Percentiles rank a stretch among this genome's conserved stretches.
Conservation (phyloP, 2,888 invertebrate species). For the Cephus pygmeus region DNA sequence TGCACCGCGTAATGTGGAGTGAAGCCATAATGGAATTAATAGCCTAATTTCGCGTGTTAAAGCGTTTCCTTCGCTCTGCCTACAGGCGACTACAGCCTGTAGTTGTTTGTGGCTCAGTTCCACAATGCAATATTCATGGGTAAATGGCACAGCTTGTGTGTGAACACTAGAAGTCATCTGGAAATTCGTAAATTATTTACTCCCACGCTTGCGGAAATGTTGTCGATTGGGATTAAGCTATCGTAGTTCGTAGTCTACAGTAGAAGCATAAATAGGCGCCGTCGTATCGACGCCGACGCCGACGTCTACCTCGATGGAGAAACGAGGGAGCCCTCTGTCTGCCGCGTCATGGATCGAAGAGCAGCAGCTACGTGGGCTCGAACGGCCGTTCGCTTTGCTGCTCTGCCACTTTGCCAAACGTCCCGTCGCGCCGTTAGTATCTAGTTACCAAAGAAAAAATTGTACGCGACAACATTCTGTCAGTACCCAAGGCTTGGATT, state of each 20-base stretch:
- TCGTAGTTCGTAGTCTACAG: too few relatives aligned
- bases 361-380: too few relatives aligned
- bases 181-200: slow-evolving; percentile 33
- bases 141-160: slow-evolving; percentile 33
- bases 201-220: not conserved
- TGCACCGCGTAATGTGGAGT: not conserved
- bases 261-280: too few relatives aligned
- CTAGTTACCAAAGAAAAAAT: slow-evolving; percentile 40
- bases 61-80: too few relatives aligned
- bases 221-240: too few relatives aligned
- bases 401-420: too few relatives aligned
- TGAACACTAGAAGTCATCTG: slow-evolving; percentile 40
- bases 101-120: slow-evolving; percentile 11
- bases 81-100: too few relatives aligned
- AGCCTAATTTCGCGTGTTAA: slow-evolving; percentile 1
- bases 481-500: not conserved
- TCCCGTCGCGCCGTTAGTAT: slow-evolving; percentile 32
- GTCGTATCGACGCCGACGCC: too few relatives aligned
- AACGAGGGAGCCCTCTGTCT: too few relatives aligned
- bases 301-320: too few relatives aligned
- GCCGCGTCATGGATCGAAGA: too few relatives aligned
- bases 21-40: slow-evolving; percentile 42
- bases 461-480: not conserved
- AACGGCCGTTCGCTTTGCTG: too few relatives aligned
- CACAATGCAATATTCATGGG: slow-evolving; percentile 53